Evolutionary conservation across 2,888 invertebrate genomes (phyloP).

Genomic region (Zaprionus obscuricornis): DNA sequence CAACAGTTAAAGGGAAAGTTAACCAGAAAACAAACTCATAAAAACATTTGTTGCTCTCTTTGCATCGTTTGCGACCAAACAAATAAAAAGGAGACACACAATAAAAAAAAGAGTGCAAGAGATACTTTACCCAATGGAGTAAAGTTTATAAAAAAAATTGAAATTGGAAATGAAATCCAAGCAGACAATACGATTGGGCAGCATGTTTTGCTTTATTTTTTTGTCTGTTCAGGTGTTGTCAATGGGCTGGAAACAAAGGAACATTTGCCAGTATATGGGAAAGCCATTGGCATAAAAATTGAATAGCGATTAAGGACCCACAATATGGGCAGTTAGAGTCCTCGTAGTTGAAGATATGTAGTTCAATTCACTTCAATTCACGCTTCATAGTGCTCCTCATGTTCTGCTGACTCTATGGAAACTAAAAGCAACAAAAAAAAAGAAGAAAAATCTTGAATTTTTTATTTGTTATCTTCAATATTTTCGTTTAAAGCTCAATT

Average conservation of each 20-base stretch:
- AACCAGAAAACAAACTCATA: too few relatives aligned
- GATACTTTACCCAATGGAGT: constrained; percentile 18
- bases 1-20: too few relatives aligned
- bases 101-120: too few relatives aligned
- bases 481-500: too few relatives aligned
- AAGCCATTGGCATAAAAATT: constrained; percentile 50
- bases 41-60: too few relatives aligned
- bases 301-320: constrained; percentile 75
- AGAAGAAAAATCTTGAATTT: too few relatives aligned
- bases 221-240: constrained; percentile 79
- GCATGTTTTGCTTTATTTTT: constrained; percentile 43
- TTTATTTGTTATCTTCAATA: too few relatives aligned
- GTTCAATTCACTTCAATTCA: too few relatives aligned
- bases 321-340: constrained; percentile 48
- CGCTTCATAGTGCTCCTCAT: constrained; percentile 7
- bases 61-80: too few relatives aligned
- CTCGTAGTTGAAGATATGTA: background rate
- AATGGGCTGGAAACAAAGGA: constrained; percentile 72
- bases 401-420: too few relatives aligned
- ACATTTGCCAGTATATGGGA: constrained; percentile 45
- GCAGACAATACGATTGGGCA: constrained; percentile 8
- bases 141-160: constrained; percentile 23
- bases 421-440: too few relatives aligned
- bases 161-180: background rate
- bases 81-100: too few relatives aligned